A percentile compares a stretch with the other conserved stretches of the same genome.
phyloP scores from a whole-genome alignment of 1,140 invertebrate genomes.

The Papilio polytes region DNA sequence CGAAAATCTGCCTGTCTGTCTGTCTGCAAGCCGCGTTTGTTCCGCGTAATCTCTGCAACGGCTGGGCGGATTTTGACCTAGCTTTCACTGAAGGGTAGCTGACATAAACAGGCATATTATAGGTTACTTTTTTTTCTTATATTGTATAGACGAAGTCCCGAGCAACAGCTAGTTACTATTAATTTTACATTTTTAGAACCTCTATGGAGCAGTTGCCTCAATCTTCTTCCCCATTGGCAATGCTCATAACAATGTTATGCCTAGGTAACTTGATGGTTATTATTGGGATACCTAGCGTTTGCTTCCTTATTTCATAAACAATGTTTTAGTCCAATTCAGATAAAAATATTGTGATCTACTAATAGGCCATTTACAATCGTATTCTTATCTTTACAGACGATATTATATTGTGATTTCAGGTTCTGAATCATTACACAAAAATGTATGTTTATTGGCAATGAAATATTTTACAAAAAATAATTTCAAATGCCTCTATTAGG shows the following conservation, averaged over 20 bases:
- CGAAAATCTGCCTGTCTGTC: too few relatives aligned
- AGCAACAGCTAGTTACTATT: too few relatives aligned
- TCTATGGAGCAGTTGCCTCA: too few relatives aligned
- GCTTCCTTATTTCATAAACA: not conserved
- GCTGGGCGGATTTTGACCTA: too few relatives aligned
- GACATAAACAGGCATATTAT: too few relatives aligned
- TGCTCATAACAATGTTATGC: not conserved
- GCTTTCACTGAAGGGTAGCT: too few relatives aligned
- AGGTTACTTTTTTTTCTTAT: too few relatives aligned
- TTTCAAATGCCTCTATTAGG: not conserved
- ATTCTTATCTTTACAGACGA: not conserved
- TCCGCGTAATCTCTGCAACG: too few relatives aligned
- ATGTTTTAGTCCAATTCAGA: not conserved
- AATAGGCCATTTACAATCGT: not conserved
- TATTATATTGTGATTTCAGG: not conserved
- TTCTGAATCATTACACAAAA: not conserved
- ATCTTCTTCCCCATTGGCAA: too few relatives aligned
- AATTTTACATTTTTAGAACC: too few relatives aligned
- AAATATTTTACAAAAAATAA: not conserved
- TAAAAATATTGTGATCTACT: conserved; percentile 4
- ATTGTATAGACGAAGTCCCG: too few relatives aligned
- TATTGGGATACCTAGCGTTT: not conserved
- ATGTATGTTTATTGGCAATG: not conserved
- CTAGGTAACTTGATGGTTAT: not conserved
- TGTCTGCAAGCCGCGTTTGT: too few relatives aligned